These are phyloP conservation scores for Scalopus aquaticus DNA, from an alignment of 2,113 vertebrate genomes.

Conservation along the genomic window DNA sequence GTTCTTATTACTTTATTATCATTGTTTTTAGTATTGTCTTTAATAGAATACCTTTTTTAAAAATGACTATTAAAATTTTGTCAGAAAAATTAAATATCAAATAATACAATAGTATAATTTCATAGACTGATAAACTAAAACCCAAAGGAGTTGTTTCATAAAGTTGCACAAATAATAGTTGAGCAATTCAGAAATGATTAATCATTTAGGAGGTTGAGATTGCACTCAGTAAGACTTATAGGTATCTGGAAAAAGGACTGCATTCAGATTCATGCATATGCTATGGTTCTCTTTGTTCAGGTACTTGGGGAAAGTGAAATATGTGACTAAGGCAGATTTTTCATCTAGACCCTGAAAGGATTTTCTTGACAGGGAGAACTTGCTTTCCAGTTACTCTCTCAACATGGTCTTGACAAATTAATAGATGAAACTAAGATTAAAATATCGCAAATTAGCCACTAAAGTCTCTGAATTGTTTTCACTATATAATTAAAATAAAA, in stretches of 20 bases:
- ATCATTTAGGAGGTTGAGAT: background rate
- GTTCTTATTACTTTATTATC: background rate
- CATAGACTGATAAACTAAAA: background rate
- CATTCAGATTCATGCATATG: background rate
- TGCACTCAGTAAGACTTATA: background rate
- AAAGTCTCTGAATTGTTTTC: slow-evolving; percentile 81
- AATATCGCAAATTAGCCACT: slow-evolving; percentile 65
- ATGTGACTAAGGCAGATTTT: slow-evolving; percentile 73
- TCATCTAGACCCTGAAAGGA: slow-evolving; percentile 44
- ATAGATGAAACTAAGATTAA: slow-evolving; percentile 78
- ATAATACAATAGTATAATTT: background rate
- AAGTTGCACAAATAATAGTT: background rate
- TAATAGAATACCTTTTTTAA: background rate
- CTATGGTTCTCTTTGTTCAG: slow-evolving; percentile 61
- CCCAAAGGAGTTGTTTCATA: background rate
- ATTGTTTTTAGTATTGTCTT: background rate
- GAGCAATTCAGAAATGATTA: background rate
- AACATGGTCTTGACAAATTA: slow-evolving; percentile 77
- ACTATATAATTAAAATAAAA: slow-evolving; percentile 82
- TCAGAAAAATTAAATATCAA: background rate
- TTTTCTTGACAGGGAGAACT: slow-evolving; percentile 73
- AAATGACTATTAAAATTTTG: background rate
- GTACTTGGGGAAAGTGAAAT: slow-evolving; percentile 66
- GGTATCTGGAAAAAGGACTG: background rate
- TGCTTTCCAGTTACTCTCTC: slow-evolving; percentile 75